These are phyloP conservation scores for Drosophila robusta DNA, from an alignment of 2,888 invertebrate species.

Conservation along the genomic window DNA sequence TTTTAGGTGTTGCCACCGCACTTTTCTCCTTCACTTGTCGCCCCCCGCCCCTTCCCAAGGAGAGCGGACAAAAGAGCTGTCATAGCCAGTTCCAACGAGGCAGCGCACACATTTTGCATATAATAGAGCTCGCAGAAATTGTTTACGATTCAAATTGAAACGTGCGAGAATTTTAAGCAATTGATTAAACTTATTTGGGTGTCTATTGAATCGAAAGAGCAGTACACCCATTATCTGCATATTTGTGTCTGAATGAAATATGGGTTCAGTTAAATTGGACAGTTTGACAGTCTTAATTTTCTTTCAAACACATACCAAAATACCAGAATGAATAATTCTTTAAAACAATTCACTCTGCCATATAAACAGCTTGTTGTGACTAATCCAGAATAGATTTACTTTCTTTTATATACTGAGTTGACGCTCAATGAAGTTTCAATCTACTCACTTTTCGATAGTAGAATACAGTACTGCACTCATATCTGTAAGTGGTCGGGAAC, in stretches of 20 bases:
- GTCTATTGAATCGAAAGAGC: not conserved
- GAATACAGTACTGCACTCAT: too few species aligned
- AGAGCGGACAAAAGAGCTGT: not conserved
- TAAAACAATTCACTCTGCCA: not conserved
- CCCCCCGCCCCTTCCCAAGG: not conserved
- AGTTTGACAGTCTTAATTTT: not conserved
- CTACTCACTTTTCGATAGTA: too few species aligned
- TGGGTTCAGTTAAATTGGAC: not conserved
- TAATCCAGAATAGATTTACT: too few species aligned
- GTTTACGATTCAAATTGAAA: conserved; percentile 3
- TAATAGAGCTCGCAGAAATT: not conserved
- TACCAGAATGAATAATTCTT: not conserved
- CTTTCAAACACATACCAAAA: not conserved
- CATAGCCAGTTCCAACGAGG: not conserved
- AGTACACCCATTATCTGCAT: not conserved
- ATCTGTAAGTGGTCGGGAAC: too few species aligned
- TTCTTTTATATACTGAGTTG: too few species aligned
- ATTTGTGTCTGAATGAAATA: not conserved
- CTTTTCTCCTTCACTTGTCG: conserved; percentile 30
- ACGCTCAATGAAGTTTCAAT: too few species aligned
- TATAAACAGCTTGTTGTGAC: too few species aligned
- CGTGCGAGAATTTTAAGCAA: conserved; percentile 16
- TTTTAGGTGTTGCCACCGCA: conserved; percentile 79
- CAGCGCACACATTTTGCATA: conserved; percentile 17
- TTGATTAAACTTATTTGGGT: not conserved